Evolutionary conservation across 1,140 invertebrate genomes (phyloP), one percentile per base, ranked within the genome.

Genomic region (Aleiodes sp.): DNA sequence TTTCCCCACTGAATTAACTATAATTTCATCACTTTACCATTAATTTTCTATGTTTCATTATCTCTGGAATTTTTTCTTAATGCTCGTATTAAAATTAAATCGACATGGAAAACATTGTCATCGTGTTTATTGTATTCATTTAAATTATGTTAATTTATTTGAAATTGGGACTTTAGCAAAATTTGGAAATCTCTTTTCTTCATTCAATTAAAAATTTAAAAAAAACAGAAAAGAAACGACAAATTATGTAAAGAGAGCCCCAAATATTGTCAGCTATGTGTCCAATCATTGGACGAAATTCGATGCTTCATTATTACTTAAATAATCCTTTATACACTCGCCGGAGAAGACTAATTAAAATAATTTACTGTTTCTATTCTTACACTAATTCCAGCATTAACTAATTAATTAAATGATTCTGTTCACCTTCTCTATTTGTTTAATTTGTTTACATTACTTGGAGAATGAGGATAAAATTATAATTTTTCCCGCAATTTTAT

Each of bases 261-360:
- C 26, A 33, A 59, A 29, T 59, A 28, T 26, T 59, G n/a, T 28
- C 26, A 12, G 14, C 21, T 63, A 43, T 43, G 14, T 24, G 24
- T 59, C 61, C 61, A 64, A 29, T 29, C 12, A 29, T 43, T 64
- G 61, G 61, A 64, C 26, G 61, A 24, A 24, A 62, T 64, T 64
- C 61, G 61, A 64, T 64, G 39, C 39, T 41, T 64, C n/a, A 39
- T 62, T n/a, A n/a, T n/a, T n/a, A n/a, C n/a, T 37, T 64, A n/a
- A 28, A 16, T 64, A 46, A 41, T 28, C 26, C 26, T 63, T 41
- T 41, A 64, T 43, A 59, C 56, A 64, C 16, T 64, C 21, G 26
- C 61, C n/a, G 37, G n/a, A 29, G 26, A 41, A 43, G 35, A 63
- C 24, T 43, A 43, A 46, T 43, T 64, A n/a, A 43, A 43, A 43